Percentiles rank a stretch among this genome's conserved stretches.
Conservation (phyloP, 2,888 invertebrate genomes). For the Mimas tiliae region DNA sequence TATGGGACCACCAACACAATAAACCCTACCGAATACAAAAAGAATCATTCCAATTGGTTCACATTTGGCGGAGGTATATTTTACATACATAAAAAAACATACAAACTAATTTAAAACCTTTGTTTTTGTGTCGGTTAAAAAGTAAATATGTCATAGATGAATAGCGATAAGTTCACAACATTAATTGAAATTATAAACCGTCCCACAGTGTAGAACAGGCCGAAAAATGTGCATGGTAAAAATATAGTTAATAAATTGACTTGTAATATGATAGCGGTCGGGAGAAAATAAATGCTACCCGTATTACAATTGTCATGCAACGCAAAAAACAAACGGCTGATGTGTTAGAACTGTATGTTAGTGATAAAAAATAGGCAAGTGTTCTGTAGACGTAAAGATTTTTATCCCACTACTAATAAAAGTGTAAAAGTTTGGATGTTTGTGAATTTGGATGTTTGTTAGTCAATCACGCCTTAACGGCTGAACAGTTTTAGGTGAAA, state of each 20-base stretch:
- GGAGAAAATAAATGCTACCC: slow-evolving; percentile 25
- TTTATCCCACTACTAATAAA: no score
- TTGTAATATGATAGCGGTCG: slow-evolving; percentile 20
- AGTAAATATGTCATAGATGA: background rate
- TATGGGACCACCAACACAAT: no score
- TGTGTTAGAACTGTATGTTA: background rate
- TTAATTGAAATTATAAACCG: slow-evolving; percentile 14
- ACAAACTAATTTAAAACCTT: no score
- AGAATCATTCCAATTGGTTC: no score
- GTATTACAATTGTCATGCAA: slow-evolving; percentile 22
- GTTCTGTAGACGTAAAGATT: background rate
- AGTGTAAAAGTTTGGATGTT: no score
- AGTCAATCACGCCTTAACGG: no score
- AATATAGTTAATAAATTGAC: slow-evolving; percentile 26
- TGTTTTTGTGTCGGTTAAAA: no score
- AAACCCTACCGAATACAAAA: no score
- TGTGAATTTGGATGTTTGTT: no score
- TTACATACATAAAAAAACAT: no score
- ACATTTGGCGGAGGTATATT: no score
- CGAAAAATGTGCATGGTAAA: background rate
- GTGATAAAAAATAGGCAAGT: background rate
- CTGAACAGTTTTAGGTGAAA: no score
- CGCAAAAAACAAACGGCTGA: slow-evolving; percentile 21
- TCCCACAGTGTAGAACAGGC: background rate
- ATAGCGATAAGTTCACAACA: slow-evolving; percentile 10